These are phyloP conservation scores for Sebastolobus alascanus DNA, from an alignment of 2,797 vertebrate genomes.

Conservation along the genomic window DNA sequence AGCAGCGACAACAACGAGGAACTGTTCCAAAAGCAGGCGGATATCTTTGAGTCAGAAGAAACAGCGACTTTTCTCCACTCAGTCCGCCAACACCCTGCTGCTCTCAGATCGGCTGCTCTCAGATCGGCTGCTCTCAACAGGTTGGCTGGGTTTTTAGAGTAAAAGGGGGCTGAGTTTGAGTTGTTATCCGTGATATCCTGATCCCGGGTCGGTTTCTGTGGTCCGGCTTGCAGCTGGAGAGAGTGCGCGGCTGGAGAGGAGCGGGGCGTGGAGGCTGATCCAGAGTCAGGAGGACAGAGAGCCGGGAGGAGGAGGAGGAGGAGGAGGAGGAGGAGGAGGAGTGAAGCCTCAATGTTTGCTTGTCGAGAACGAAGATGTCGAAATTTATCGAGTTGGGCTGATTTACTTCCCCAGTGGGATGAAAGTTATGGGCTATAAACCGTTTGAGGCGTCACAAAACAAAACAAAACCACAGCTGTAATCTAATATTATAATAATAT, in stretches of 20 bases:
- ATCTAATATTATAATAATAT: too few species aligned
- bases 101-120: not conserved
- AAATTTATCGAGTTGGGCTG: conserved; percentile 6
- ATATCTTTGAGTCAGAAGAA: conserved; percentile 8
- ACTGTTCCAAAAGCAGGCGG: conserved; percentile 24
- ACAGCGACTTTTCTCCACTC: conserved; percentile 16
- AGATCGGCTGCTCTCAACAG: conserved; percentile 71
- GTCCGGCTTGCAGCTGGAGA: not conserved
- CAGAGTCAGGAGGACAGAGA: conserved; percentile 40
- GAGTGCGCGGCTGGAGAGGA: accelerated
- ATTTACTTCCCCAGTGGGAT: not conserved
- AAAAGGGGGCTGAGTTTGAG: conserved; percentile 65
- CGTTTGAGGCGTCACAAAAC: not conserved
- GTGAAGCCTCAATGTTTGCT: conserved; percentile 34
- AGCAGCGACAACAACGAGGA: conserved; percentile 14
- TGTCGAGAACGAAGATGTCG: conserved; percentile 43
- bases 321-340: conserved; percentile 57
- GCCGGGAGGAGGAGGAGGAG: conserved; percentile 46
- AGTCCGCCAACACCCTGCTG: conserved; percentile 73
- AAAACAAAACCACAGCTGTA: not conserved
- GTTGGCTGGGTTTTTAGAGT: conserved; percentile 62
- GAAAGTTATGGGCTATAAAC: too few species aligned
- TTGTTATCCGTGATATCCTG: conserved; percentile 32
- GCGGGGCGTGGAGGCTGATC: conserved; percentile 61
- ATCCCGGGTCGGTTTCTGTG: conserved; percentile 57